Conservation (phyloP, 2,888 invertebrate genomes). For the Lamproptera curius region DNA sequence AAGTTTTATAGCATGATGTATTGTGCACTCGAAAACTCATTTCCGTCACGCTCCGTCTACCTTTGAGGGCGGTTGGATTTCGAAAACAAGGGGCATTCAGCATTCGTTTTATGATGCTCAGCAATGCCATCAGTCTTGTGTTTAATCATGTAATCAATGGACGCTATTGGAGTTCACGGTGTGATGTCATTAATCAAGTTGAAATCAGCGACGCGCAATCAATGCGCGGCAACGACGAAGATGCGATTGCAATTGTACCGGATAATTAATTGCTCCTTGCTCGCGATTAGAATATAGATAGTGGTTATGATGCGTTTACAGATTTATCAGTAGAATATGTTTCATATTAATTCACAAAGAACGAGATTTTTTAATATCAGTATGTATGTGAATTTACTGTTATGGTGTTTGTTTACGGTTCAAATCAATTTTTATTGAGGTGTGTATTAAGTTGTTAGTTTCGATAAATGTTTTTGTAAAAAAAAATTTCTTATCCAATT, state of each 20-base stretch:
- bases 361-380: too few species aligned
- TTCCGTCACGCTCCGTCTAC: constrained; percentile 14
- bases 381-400: too few species aligned
- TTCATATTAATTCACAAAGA: too few species aligned
- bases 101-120: constrained; percentile 20
- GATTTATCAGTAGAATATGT: too few species aligned
- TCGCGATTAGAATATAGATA: constrained; percentile 8
- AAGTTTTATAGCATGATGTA: constrained; percentile 15
- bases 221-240: constrained; percentile 33
- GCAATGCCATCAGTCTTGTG: constrained; percentile 33
- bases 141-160: constrained; percentile 47
- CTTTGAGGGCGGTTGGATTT: constrained; percentile 16
- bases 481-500: too few species aligned
- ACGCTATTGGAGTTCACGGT: constrained; percentile 38
- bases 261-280: constrained; percentile 28
- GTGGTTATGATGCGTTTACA: too few species aligned
- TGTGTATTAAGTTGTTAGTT: too few species aligned
- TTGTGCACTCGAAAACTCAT: constrained; percentile 12
- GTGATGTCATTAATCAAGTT: constrained; percentile 49
- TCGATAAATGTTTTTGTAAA: too few species aligned
- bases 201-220: constrained; percentile 53
- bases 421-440: too few species aligned
- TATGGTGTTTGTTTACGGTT: too few species aligned
- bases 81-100: constrained; percentile 13
- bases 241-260: constrained; percentile 27